Percentiles rank a stretch among this genome's conserved stretches.
Conservation (phyloP, 2,113 vertebrate genomes). For the Cygnus atratus region DNA sequence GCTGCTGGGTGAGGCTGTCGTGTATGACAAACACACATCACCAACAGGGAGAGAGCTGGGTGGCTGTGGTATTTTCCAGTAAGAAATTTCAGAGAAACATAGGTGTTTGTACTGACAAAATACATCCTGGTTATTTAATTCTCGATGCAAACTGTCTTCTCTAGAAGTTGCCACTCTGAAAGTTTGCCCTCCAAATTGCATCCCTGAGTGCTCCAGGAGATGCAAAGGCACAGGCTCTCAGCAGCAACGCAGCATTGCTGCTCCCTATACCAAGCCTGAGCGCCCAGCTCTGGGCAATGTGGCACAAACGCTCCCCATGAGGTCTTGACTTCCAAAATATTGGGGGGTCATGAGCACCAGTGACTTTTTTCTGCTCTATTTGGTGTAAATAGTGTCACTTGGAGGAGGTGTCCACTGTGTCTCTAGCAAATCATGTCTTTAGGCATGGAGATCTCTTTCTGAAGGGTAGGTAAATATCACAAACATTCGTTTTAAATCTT, state of each 20-base stretch:
- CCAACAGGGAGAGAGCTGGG: neutral
- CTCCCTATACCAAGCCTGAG: neutral
- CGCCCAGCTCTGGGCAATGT: neutral
- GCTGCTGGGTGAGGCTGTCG: rapidly evolving
- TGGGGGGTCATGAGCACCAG: neutral
- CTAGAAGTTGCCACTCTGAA: neutral
- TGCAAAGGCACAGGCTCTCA: neutral
- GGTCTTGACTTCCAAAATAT: neutral
- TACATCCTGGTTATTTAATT: neutral
- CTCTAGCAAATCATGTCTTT: neutral
- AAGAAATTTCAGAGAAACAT: neutral
- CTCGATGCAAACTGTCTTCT: neutral
- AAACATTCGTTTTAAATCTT: neutral
- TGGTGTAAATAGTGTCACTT: neutral
- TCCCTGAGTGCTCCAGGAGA: neutral
- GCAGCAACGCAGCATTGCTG: neutral
- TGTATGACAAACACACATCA: rapidly evolving
- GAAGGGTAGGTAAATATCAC: neutral
- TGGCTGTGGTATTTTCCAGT: neutral
- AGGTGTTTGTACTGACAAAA: neutral
- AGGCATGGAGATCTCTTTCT: neutral
- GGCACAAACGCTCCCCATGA: rapidly evolving
- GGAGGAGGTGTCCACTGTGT: neutral
- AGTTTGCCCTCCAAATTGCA: neutral
- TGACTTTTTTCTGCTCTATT: neutral